phyloP scores from a whole-genome alignment of 2,888 invertebrate genomes.

The Pegoplata infirma region DNA sequence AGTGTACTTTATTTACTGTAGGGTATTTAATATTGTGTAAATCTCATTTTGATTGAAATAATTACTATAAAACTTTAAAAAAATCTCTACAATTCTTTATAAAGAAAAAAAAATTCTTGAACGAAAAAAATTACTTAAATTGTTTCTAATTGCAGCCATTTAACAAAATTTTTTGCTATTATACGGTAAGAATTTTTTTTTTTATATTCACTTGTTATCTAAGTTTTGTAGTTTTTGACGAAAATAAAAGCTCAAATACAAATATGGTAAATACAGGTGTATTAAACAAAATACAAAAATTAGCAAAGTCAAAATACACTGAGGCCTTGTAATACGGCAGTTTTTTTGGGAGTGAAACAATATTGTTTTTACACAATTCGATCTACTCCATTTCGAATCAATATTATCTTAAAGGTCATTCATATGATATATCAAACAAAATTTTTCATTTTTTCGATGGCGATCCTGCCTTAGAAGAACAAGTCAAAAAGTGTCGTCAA shows the following conservation, averaged over 20 bases:
- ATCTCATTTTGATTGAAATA: not conserved
- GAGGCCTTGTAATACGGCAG: not conserved
- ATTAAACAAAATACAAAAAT: constrained; percentile 42
- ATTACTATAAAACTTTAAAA: not conserved
- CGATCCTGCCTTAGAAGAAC: too few species aligned
- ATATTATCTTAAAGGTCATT: too few species aligned
- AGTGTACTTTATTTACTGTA: not conserved
- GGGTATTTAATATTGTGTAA: not conserved
- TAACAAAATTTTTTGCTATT: not conserved
- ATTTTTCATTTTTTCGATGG: too few species aligned
- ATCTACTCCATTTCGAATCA: too few species aligned
- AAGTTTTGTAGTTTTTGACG: constrained; percentile 16
- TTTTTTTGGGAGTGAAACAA: too few species aligned
- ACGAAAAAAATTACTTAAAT: not conserved
- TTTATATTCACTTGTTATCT: constrained; percentile 8
- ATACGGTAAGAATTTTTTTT: not conserved
- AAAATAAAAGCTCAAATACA: constrained; percentile 32
- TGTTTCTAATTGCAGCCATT: not conserved
- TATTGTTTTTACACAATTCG: too few species aligned
- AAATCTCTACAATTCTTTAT: not conserved
- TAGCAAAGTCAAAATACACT: constrained; percentile 45
- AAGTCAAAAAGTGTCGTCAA: too few species aligned
- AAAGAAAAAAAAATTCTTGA: not conserved
- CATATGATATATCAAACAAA: too few species aligned
- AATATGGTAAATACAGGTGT: constrained; percentile 58